Base-by-base conservation (phyloP, 1,140 invertebrate genomes). In the Oncopeltus fasciatus region DNA sequence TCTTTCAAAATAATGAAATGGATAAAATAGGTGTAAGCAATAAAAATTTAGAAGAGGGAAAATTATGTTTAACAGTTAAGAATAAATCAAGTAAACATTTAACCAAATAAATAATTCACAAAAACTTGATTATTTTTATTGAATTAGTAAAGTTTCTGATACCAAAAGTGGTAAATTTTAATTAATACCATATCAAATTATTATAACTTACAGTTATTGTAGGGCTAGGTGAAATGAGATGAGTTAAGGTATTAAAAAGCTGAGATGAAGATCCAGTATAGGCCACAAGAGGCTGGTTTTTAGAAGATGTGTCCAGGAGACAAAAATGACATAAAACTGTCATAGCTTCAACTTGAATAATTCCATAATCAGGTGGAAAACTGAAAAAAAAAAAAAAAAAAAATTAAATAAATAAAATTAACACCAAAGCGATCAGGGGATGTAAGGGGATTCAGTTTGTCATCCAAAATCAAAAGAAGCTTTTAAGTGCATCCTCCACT, bases 251-350 rank as follows among this genome's bases (percentile, higher is more conserved):
- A 65, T 85, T 88, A 47, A 92, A 81, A 63, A 91, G 81, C 70
- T 88, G 58, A 29, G 38, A 58, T 2, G 56, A 53, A 12, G 31
- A 83, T 1, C 80, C 80, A 1, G 28, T 16, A 53, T 24, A 53
- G 2, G 49, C 21, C 1, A 53, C 49, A 24, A 26, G 49, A 27
- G 49, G 24, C 26, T 53, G 49, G 26, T 21, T 53, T 53, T 53
- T 63, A 59, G 61, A 71, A 70, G 18, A 73, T 72, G 79, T 80
- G 71, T 93, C 88, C 65, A 93, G 73, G 16, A 94, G 74, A 68
- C 89, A 92, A 73, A 89, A 92, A 72, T 94, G 90, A 67, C 87
- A 82, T 5, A 94, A 73, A 38, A 88, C 85, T 0, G 88, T 91
- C 59, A 94, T 71, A 0, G 87, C 86, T 74, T 93, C 88, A 60